Percentiles rank a stretch among this genome's conserved stretches.
phyloP scores from a whole-genome alignment of 2,888 invertebrate genomes.

The Aspidapion aeneum region DNA sequence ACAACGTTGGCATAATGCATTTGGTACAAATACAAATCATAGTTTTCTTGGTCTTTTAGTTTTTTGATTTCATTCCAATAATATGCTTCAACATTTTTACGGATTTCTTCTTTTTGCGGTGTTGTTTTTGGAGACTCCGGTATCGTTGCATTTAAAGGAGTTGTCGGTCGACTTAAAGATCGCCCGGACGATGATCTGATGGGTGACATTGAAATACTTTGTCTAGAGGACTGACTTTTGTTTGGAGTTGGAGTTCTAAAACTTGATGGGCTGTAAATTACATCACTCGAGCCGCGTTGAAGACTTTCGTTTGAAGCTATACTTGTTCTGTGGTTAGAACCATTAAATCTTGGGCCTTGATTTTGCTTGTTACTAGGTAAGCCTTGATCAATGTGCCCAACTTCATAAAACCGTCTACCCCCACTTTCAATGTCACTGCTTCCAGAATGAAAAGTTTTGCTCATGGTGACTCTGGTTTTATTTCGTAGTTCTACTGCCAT shows the following conservation, averaged over 20 bases:
- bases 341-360: neutral
- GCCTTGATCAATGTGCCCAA: neutral
- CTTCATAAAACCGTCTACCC: neutral
- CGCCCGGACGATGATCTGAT: constrained; percentile 26
- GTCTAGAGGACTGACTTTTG: constrained; percentile 8
- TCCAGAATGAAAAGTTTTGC: neutral
- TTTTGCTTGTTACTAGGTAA: neutral
- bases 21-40: constrained; percentile 44
- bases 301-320: constrained; percentile 24
- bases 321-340: constrained; percentile 23
- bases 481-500: neutral
- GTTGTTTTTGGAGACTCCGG: constrained; percentile 33
- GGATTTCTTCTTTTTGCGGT: constrained; percentile 54
- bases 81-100: constrained; percentile 61
- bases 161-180: constrained; percentile 16
- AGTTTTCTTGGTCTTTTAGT: constrained; percentile 60
- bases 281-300: constrained; percentile 35
- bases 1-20: constrained; percentile 30
- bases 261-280: constrained; percentile 29
- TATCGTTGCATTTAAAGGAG: constrained; percentile 16
- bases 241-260: constrained; percentile 28
- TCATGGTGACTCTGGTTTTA: neutral
- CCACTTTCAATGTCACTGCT: neutral
- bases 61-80: constrained; percentile 67
- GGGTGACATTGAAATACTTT: constrained; percentile 27